These are phyloP conservation scores for Drosophila kurseongensis DNA, from an alignment of 1,140 invertebrate genomes.

Conservation along the genomic window DNA sequence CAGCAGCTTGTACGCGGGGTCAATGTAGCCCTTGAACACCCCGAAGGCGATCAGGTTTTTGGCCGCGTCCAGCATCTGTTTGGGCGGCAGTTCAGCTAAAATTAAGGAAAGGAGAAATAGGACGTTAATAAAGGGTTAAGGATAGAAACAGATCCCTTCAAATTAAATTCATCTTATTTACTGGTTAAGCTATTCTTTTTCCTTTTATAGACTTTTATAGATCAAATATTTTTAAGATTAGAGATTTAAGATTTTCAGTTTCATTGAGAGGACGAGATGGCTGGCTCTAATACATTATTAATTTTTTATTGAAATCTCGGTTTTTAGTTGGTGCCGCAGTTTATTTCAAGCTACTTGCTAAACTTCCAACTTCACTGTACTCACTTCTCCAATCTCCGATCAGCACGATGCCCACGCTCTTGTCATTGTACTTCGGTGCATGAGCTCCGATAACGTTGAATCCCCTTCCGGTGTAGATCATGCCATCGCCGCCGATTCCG, in stretches of 20 bases:
- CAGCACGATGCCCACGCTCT: slow-evolving; percentile 90
- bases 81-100: slow-evolving; percentile 86
- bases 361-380: slow-evolving; percentile 6
- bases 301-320: too few relatives aligned
- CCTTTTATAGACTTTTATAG: too few relatives aligned
- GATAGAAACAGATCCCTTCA: too few relatives aligned
- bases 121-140: not conserved
- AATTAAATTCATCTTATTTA: too few relatives aligned
- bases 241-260: too few relatives aligned
- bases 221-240: too few relatives aligned
- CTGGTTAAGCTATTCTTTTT: too few relatives aligned
- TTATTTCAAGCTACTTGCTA: too few relatives aligned
- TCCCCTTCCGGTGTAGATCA: slow-evolving; percentile 90
- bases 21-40: slow-evolving; percentile 87
- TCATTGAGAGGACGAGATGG: too few relatives aligned
- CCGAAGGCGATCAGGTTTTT: slow-evolving; percentile 88
- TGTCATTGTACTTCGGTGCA: slow-evolving; percentile 88
- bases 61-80: slow-evolving; percentile 87
- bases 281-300: too few relatives aligned
- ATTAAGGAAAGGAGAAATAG: slow-evolving; percentile 11
- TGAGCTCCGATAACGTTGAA: slow-evolving; percentile 91
- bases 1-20: slow-evolving; percentile 87
- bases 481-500: slow-evolving; percentile 91
- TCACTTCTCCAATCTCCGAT: slow-evolving; percentile 89
- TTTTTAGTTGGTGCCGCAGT: too few relatives aligned